These are phyloP conservation scores for Oreotragus oreotragus DNA, from an alignment of 2,113 vertebrate genomes.

Conservation along the genomic window DNA sequence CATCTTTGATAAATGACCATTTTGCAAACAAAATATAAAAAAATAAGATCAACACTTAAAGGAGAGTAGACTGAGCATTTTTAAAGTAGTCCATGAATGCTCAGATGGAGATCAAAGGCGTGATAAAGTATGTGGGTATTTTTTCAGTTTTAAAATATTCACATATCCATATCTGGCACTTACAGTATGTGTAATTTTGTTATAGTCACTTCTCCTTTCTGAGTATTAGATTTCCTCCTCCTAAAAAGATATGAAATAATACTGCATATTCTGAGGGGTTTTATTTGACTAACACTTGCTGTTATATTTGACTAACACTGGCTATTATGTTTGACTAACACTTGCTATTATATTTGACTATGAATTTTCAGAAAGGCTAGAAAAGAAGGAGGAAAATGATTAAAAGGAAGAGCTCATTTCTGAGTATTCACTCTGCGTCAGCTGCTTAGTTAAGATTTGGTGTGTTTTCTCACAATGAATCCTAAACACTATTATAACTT, in stretches of 20 bases:
- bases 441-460: neutral
- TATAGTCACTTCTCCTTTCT: neutral
- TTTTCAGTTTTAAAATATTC: neutral
- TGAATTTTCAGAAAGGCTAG: neutral
- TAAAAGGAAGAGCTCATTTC: neutral
- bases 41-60: neutral
- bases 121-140: neutral
- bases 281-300: neutral
- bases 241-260: neutral
- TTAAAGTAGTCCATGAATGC: neutral
- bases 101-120: neutral
- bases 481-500: neutral
- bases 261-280: neutral
- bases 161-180: neutral
- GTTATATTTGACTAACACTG: neutral
- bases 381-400: neutral
- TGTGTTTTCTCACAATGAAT: neutral
- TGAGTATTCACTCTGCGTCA: neutral
- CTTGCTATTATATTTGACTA: neutral
- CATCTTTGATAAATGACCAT: neutral
- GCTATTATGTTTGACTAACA: neutral
- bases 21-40: neutral
- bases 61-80: neutral
- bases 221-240: neutral
- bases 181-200: neutral